Evolutionary conservation across 2,888 invertebrate genomes (phyloP).

Genomic region (Tiliacea aurago): DNA sequence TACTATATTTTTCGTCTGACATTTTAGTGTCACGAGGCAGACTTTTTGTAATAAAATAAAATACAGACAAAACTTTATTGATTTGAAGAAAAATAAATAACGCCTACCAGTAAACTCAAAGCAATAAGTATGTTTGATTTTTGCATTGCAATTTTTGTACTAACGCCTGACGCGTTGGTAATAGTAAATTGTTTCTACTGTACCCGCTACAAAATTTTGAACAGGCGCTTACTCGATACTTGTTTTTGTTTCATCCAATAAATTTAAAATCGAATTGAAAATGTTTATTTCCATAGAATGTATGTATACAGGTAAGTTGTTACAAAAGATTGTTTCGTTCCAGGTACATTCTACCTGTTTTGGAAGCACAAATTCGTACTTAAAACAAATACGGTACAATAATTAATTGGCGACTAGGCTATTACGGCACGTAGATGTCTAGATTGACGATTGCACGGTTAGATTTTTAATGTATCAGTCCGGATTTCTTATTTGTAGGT

Average conservation of each 20-base stretch:
- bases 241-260: not conserved
- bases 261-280: not conserved
- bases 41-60: not conserved
- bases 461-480: not conserved
- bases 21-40: conserved; percentile 43
- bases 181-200: not conserved
- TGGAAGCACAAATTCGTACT: not conserved
- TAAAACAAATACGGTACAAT: not conserved
- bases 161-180: conserved; percentile 1
- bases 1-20: conserved; percentile 44
- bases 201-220: not conserved
- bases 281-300: not conserved
- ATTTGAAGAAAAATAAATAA: not conserved
- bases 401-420: not conserved
- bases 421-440: not conserved
- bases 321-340: not conserved
- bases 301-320: not conserved
- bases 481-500: not conserved
- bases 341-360: no score
- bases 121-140: conserved; percentile 1
- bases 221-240: conserved; percentile 10
- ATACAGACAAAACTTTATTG: not conserved
- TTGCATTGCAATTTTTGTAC: not conserved
- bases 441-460: no score
- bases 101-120: conserved; percentile 29